phyloP scores from a whole-genome alignment of 1,140 invertebrate genomes.

The Scaptomyza graminum region DNA sequence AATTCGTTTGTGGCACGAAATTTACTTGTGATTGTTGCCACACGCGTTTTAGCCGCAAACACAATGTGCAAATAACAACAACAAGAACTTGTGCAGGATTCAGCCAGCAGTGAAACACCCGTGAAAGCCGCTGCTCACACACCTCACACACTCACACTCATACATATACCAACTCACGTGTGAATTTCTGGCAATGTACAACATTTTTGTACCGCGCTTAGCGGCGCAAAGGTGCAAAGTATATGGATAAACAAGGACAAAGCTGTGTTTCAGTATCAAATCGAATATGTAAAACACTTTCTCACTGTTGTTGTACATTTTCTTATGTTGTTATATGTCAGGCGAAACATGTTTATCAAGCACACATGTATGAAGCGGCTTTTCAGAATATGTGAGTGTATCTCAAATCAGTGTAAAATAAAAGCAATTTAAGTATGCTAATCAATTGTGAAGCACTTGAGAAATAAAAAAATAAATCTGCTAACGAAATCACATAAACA shows the following conservation, averaged over 20 bases:
- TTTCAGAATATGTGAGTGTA: slow-evolving; percentile 20
- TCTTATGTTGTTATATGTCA: slow-evolving; percentile 13
- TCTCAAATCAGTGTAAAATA: slow-evolving; percentile 47
- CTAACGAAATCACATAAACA: slow-evolving; percentile 43
- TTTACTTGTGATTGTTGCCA: slow-evolving; percentile 72
- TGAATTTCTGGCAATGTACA: slow-evolving; percentile 32
- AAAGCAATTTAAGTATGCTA: slow-evolving; percentile 45
- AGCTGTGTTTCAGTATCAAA: slow-evolving; percentile 45
- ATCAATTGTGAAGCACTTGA: slow-evolving; percentile 64
- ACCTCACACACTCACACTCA: slow-evolving; percentile 8
- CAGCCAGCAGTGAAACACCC: slow-evolving; percentile 57
- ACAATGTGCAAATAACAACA: slow-evolving; percentile 44
- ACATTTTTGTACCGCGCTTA: slow-evolving; percentile 24
- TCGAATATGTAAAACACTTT: slow-evolving; percentile 40
- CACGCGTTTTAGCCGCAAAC: slow-evolving; percentile 43
- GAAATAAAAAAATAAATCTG: slow-evolving; percentile 59
- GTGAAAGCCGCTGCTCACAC: slow-evolving; percentile 47
- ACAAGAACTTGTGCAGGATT: slow-evolving; percentile 15
- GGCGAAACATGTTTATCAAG: slow-evolving; percentile 37
- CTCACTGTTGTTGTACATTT: background rate
- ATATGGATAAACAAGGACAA: slow-evolving; percentile 63
- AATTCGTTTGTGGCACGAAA: slow-evolving; percentile 40
- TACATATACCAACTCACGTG: slow-evolving; percentile 1
- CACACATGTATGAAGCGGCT: slow-evolving; percentile 20
- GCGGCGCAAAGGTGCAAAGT: slow-evolving; percentile 62